These are phyloP conservation scores for Balanococcus diminutus DNA, from an alignment of 2,888 invertebrate genomes.

Conservation along the genomic window DNA sequence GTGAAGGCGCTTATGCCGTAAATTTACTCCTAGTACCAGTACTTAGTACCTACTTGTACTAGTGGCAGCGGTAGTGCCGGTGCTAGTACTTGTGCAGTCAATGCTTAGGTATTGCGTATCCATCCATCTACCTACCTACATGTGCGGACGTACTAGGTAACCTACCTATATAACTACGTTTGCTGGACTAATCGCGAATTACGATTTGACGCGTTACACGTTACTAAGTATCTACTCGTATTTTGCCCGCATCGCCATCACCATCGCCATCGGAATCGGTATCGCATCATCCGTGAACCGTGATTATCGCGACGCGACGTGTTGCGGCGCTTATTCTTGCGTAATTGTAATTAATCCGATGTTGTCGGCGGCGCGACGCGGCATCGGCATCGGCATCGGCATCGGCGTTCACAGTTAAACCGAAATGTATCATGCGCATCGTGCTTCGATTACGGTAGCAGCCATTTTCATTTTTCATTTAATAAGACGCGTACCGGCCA, in stretches of 20 bases:
- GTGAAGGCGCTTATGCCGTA: too few species aligned
- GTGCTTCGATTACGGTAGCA: neutral
- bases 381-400: neutral
- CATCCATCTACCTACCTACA: neutral
- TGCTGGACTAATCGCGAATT: too few species aligned
- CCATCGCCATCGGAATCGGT: too few species aligned
- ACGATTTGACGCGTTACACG: neutral
- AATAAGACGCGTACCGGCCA: neutral
- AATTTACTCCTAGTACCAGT: too few species aligned
- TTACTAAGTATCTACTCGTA: too few species aligned
- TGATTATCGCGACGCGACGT: neutral
- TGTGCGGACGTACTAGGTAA: neutral
- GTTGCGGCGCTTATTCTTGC: neutral
- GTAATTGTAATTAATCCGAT: constrained; percentile 6
- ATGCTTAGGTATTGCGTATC: too few species aligned
- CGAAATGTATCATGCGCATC: constrained; percentile 41
- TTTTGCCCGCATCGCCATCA: too few species aligned
- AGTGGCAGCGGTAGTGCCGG: too few species aligned
- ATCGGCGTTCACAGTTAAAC: neutral
- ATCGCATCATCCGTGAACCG: neutral
- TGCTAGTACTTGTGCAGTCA: too few species aligned
- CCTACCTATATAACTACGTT: too few species aligned
- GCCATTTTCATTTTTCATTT: constrained; percentile 3
- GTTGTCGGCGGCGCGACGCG: neutral
- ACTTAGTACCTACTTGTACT: too few species aligned